These are phyloP conservation scores for Eupeodes luniger DNA, from an alignment of 2,888 invertebrate genomes.

Conservation along the genomic window DNA sequence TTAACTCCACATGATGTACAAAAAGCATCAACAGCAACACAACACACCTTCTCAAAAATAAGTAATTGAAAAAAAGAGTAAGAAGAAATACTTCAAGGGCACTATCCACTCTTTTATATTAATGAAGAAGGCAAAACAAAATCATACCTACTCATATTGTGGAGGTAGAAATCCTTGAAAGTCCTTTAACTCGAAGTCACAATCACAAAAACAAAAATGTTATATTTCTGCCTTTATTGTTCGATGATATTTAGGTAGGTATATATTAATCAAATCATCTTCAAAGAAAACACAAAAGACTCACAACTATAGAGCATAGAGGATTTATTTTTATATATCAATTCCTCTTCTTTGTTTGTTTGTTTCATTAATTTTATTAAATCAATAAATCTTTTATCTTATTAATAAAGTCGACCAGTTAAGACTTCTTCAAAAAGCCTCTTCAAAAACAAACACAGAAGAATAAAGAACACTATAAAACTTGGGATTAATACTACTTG, in stretches of 20 bases:
- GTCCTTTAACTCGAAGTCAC: background rate
- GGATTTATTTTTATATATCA: slow-evolving; percentile 22
- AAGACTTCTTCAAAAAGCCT: slow-evolving; percentile 15
- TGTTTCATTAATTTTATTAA: slow-evolving; percentile 50
- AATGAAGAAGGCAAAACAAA: background rate
- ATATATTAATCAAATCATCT: slow-evolving; percentile 10
- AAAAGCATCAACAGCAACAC: too few species aligned
- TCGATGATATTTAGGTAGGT: background rate
- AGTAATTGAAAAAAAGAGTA: background rate
- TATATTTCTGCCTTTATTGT: background rate
- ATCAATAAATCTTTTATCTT: slow-evolving; percentile 60
- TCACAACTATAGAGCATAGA: background rate
- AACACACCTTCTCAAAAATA: background rate
- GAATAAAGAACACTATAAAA: slow-evolving; percentile 1
- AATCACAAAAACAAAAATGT: slow-evolving; percentile 16
- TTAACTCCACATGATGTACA: background rate
- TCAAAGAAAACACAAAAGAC: background rate
- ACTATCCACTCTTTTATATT: background rate
- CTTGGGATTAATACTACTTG: slow-evolving; percentile 4
- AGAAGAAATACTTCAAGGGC: background rate
- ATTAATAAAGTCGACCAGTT: slow-evolving; percentile 13
- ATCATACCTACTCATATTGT: background rate
- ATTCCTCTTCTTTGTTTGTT: background rate
- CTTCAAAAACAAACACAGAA: background rate
- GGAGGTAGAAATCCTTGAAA: background rate